phyloP scores from a whole-genome alignment of 2,888 invertebrate species.

The Volucella zonaria region DNA sequence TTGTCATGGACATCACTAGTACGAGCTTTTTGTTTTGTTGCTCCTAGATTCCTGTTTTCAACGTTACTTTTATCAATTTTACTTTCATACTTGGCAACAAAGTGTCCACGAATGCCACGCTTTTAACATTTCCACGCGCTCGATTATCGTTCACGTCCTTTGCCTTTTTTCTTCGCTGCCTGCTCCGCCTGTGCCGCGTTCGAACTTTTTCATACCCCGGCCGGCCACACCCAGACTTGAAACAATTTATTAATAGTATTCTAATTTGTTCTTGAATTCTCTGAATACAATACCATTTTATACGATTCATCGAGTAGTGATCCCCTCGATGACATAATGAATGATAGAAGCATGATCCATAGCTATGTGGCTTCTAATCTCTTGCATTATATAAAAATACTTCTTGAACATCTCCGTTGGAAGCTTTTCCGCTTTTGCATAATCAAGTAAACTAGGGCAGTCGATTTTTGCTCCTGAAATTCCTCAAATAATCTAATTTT shows the following conservation, averaged over 20 bases:
- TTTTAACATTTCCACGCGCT: constrained; percentile 6
- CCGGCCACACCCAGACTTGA: background rate
- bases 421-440: too few relatives aligned
- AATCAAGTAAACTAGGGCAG: background rate
- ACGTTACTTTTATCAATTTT: background rate
- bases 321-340: background rate
- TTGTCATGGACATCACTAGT: background rate
- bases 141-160: background rate
- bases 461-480: too few relatives aligned
- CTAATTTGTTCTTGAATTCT: background rate
- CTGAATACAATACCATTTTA: background rate
- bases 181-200: background rate
- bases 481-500: background rate
- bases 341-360: constrained; percentile 10
- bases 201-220: background rate
- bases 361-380: constrained; percentile 2
- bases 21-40: background rate
- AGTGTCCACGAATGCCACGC: constrained; percentile 6
- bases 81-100: background rate
- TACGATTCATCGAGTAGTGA: background rate
- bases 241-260: too few relatives aligned
- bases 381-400: background rate
- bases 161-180: background rate
- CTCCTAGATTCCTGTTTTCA: background rate
- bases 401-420: background rate